These are phyloP conservation scores for Metalampra italica DNA, from an alignment of 2,888 invertebrate genomes.

Conservation along the genomic window DNA sequence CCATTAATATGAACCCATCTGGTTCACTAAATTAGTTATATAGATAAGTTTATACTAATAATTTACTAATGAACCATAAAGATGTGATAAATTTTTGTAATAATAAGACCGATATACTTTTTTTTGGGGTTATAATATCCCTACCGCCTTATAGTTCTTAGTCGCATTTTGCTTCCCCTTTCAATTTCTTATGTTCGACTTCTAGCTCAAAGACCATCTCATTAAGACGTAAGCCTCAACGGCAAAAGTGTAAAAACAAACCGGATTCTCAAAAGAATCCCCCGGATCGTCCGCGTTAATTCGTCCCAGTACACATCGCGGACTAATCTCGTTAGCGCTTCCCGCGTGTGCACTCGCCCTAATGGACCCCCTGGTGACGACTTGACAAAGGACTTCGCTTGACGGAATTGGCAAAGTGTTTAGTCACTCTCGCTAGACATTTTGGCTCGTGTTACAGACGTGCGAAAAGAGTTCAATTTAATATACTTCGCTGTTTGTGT, in stretches of 20 bases:
- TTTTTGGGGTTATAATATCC: too few relatives aligned
- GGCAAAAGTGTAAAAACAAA: slow-evolving; percentile 6
- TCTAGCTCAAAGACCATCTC: not conserved
- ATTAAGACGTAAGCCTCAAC: not conserved
- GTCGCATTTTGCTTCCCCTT: not conserved
- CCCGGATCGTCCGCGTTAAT: slow-evolving; percentile 31
- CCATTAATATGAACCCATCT: too few relatives aligned
- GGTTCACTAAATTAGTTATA: too few relatives aligned
- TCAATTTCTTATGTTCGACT: not conserved
- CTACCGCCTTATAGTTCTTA: not conserved
- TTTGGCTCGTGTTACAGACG: not conserved
- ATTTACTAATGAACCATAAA: too few relatives aligned
- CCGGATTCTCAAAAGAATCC: slow-evolving; percentile 12
- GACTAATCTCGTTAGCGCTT: slow-evolving; percentile 46
- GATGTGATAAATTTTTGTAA: too few relatives aligned
- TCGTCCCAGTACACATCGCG: slow-evolving; percentile 37
- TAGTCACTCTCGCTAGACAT: too few relatives aligned
- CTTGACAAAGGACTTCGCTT: slow-evolving; percentile 28
- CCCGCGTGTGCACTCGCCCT: slow-evolving; percentile 37
- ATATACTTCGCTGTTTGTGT: too few relatives aligned
- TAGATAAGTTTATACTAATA: too few relatives aligned
- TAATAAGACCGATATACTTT: too few relatives aligned
- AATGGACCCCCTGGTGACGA: slow-evolving; percentile 33
- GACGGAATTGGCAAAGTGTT: not conserved
- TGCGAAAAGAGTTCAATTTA: not conserved